Base-by-base conservation (phyloP, 1,140 invertebrate genomes). In the Nomia melanderi region DNA sequence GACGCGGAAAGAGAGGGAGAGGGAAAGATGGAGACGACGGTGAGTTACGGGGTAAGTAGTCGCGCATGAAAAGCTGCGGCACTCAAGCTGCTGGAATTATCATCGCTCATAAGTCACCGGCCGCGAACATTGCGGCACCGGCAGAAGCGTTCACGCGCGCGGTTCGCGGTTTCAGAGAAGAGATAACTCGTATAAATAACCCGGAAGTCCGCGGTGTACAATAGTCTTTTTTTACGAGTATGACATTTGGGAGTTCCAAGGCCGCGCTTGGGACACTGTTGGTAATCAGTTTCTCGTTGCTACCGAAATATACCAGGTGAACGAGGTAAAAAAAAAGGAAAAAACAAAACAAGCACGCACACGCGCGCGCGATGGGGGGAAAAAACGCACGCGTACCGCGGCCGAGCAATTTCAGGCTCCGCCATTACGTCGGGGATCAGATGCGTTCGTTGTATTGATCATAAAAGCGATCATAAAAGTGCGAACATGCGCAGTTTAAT, bases 181-280 rank as follows among this genome's bases (percentile, higher is more conserved):
- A 84, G 82, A 84, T 84, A 84, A 84, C 81, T 84, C 82, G 82
- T 84, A 84, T 84, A 84, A 84, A 84, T 84, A 84, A 84, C 81
- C 81, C 82, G 81, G 82, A 84, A 84, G 82, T 83, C 82, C 82
- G 82, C 77, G 81, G 82, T 77, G 82, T 83, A 80, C 82, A 84
- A 84, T 84, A 84, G 82, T 80, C 81, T 76, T 72, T 76, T 84
- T 84, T 84, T 83, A 80, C 82, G 81, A 71, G 82, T 84, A 84
- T 84, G 82, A 84, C 82, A 83, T 84, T 83, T 84, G 82, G 82
- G 82, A 84, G 77, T 84, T 84, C 73, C 82, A 83, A 84, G 81
- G 82, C 82, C 78, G 73, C 82, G 82, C 77, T 83, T 77, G 82
- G 82, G 82, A 83, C 67, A 57, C 47, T 77, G 81, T 74, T 83